Evolutionary conservation across 2,113 vertebrate species (phyloP).

Genomic region (Forbesichthys papilliferus): DNA sequence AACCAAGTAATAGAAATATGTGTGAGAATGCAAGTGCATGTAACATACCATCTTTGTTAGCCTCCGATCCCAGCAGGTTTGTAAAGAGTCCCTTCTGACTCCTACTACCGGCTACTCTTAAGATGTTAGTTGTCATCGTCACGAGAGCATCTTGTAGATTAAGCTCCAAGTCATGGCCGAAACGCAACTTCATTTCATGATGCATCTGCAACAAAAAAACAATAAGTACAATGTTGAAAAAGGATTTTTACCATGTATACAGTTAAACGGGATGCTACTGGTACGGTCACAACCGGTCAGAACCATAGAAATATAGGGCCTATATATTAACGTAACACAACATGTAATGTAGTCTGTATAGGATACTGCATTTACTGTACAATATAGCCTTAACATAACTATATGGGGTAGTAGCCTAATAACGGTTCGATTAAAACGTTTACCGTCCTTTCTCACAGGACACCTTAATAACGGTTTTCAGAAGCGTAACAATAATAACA

Average conservation of each 20-base stretch:
- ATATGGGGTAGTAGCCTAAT: no score
- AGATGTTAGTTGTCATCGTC: constrained; percentile 12
- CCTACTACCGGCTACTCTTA: constrained; percentile 1
- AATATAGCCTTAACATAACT: no score
- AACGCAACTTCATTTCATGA: constrained; percentile 10
- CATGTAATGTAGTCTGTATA: no score
- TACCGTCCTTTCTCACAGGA: no score
- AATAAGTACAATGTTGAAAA: not conserved
- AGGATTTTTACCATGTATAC: not conserved
- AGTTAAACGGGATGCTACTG: no score
- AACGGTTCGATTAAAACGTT: no score
- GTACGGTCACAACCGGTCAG: no score
- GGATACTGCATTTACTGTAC: no score
- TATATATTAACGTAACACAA: no score
- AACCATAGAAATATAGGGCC: no score
- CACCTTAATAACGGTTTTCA: no score
- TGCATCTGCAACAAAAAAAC: constrained; percentile 12
- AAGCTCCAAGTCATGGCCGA: constrained; percentile 8
- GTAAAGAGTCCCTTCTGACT: constrained; percentile 9
- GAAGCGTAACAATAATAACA: no score
- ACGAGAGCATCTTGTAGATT: constrained; percentile 6
- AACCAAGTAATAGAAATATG: constrained; percentile 2
- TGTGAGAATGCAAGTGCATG: constrained; percentile 6
- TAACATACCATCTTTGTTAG: constrained; percentile 7
- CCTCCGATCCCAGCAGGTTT: constrained; percentile 3